These are phyloP conservation scores for Trichacis sp. DNA, from an alignment of 2,888 invertebrate genomes.

Conservation along the genomic window DNA sequence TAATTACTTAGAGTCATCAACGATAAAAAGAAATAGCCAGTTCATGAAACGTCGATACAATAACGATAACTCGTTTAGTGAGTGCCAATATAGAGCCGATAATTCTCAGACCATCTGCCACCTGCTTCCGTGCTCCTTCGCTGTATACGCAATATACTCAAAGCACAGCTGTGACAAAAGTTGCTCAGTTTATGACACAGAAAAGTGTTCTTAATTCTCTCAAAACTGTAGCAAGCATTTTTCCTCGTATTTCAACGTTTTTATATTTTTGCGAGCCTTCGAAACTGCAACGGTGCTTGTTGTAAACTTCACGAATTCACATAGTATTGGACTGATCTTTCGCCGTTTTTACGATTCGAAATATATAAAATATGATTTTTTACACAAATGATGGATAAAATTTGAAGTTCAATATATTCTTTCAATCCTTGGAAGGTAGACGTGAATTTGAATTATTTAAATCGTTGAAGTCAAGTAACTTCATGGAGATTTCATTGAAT, in stretches of 20 bases:
- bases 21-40: slow-evolving; percentile 1
- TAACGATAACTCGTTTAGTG: slow-evolving; percentile 63
- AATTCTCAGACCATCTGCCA: slow-evolving; percentile 59
- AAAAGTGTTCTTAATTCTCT: slow-evolving; percentile 33
- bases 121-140: slow-evolving; percentile 45
- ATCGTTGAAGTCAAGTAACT: too few species aligned
- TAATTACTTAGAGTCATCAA: not conserved
- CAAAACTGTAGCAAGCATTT: slow-evolving; percentile 2
- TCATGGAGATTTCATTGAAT: too few species aligned
- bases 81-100: slow-evolving; percentile 59
- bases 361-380: not conserved
- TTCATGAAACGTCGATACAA: slow-evolving; percentile 51
- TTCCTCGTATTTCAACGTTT: not conserved
- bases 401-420: too few species aligned
- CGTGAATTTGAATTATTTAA: too few species aligned
- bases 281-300: not conserved
- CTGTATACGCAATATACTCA: slow-evolving; percentile 40
- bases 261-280: not conserved
- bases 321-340: not conserved
- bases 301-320: not conserved
- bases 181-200: slow-evolving; percentile 40
- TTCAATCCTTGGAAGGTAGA: too few species aligned
- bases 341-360: not conserved
- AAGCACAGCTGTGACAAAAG: slow-evolving; percentile 51
- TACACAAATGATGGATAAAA: too few species aligned